phyloP scores from a whole-genome alignment of 2,888 invertebrate genomes.

The Erebia palarica region DNA sequence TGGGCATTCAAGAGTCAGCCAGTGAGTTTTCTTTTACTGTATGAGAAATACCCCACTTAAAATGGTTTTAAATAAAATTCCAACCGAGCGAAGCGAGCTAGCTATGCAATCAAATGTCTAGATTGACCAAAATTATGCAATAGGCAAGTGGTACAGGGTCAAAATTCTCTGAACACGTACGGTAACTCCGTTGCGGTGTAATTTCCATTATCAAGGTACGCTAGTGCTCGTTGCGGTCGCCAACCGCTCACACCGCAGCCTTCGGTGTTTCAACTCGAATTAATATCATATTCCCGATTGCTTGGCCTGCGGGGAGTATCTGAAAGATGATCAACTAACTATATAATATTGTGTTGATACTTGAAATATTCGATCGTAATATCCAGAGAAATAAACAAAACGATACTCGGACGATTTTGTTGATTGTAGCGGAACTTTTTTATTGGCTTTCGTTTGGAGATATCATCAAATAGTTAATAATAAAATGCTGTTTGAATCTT shows the following conservation, averaged over 20 bases:
- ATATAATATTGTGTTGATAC: neutral
- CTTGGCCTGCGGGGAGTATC: neutral
- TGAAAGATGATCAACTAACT: neutral
- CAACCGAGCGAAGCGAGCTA: neutral
- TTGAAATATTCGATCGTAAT: neutral
- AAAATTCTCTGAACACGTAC: neutral
- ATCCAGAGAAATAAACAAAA: neutral
- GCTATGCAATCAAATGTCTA: neutral
- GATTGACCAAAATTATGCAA: neutral
- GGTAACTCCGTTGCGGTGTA: constrained; percentile 10
- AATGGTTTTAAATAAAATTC: neutral
- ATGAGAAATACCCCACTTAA: no score
- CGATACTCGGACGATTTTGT: neutral
- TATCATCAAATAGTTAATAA: no score
- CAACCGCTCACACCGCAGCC: constrained; percentile 57
- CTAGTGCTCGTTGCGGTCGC: constrained; percentile 37
- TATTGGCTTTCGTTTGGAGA: neutral
- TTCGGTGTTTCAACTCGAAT: constrained; percentile 54
- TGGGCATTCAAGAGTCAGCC: no score
- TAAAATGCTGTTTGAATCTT: no score
- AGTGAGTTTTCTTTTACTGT: no score
- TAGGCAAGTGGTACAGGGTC: neutral
- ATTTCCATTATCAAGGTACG: constrained; percentile 35
- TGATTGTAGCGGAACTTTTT: neutral
- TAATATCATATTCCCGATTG: constrained; percentile 42